These are phyloP conservation scores for Atlantisia rogersi DNA, from an alignment of 2,113 vertebrate species.

Conservation along the genomic window DNA sequence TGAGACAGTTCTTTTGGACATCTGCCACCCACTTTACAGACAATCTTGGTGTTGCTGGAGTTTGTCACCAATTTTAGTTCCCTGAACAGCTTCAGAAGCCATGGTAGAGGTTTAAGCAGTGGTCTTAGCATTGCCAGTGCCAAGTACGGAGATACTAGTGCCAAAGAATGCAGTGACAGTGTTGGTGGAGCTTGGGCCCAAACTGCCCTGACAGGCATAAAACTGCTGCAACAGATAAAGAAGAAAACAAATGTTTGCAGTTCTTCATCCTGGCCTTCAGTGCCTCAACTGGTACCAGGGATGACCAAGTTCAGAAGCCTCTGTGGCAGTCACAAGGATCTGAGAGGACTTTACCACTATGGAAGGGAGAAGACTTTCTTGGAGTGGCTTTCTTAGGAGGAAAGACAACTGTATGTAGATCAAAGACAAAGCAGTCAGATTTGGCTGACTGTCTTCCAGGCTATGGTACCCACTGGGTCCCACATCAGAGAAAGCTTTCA, in stretches of 20 bases:
- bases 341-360: constrained; percentile 1
- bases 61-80: not conserved
- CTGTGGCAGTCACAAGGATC: not conserved
- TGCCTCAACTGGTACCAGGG: not conserved
- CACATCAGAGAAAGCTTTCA: not conserved
- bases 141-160: not conserved
- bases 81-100: not conserved
- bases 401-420: not conserved
- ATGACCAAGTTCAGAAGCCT: constrained; percentile 10
- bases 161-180: rapidly evolving
- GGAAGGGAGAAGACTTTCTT: constrained; percentile 10
- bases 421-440: not conserved
- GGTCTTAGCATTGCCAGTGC: not conserved
- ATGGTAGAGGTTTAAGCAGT: not conserved
- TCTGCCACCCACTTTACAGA: not conserved
- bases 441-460: not conserved
- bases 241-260: constrained; percentile 17
- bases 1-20: not conserved
- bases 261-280: not conserved
- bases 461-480: not conserved
- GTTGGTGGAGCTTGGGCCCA: not conserved
- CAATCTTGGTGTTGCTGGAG: not conserved
- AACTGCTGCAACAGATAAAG: not conserved
- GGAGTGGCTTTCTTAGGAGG: not conserved
- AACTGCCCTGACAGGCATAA: not conserved